phyloP scores from a whole-genome alignment of 1,140 invertebrate genomes.

The Stegodyphus dumicola region DNA sequence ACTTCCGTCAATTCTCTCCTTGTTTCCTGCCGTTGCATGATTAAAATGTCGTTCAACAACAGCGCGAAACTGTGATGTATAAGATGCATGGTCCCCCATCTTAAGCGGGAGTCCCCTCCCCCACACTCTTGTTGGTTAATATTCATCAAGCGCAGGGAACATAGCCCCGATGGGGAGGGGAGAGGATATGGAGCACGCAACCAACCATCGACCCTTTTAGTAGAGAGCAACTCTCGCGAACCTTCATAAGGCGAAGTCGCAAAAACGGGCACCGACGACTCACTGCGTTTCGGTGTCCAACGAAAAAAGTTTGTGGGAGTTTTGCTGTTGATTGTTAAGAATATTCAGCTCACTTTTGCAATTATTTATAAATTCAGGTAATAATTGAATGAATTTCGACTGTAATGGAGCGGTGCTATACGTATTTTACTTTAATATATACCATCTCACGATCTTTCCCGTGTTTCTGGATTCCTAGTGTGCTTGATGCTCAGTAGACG shows the following conservation, averaged over 20 bases:
- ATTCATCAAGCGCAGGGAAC: slow-evolving; percentile 35
- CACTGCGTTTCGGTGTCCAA: not conserved
- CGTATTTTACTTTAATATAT: no score
- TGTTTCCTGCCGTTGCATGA: no score
- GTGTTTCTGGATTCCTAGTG: no score
- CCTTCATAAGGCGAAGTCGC: not conserved
- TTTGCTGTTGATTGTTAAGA: not conserved
- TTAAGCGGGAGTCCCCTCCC: not conserved
- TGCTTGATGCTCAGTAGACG: no score
- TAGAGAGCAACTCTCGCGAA: not conserved
- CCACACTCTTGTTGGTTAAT: slow-evolving; percentile 28
- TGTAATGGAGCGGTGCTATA: not conserved
- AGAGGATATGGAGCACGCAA: slow-evolving; percentile 13
- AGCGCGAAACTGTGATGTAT: no score
- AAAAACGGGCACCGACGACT: not conserved
- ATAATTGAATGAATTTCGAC: not conserved
- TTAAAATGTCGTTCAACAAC: no score
- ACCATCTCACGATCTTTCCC: no score
- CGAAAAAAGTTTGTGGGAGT: not conserved
- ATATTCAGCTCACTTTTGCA: not conserved
- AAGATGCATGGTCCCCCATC: no score
- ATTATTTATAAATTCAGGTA: not conserved
- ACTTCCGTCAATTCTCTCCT: no score
- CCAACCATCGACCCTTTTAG: slow-evolving; percentile 48
- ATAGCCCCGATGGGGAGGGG: not conserved